Conservation (phyloP, 2,888 invertebrate genomes). For the Campopleginae sp. region DNA sequence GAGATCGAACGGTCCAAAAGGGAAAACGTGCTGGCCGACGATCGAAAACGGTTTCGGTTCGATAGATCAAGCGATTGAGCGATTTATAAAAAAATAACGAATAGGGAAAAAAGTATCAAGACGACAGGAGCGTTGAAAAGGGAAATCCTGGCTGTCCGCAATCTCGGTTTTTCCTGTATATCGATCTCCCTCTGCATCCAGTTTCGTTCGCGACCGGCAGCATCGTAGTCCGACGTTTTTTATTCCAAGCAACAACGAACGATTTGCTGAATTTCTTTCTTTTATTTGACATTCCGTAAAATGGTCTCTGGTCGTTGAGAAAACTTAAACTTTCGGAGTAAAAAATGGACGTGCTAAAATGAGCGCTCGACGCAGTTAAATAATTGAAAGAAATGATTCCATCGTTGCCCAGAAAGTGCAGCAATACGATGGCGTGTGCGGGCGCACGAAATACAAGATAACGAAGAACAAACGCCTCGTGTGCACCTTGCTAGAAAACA, state of each 20-base stretch:
- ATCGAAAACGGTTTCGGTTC: conserved; percentile 66
- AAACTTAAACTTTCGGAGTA: neutral
- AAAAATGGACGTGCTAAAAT: neutral
- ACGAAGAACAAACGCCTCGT: conserved; percentile 65
- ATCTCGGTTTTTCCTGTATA: conserved; percentile 56
- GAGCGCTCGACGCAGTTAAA: conserved; percentile 14
- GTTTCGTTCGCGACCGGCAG: conserved; percentile 19
- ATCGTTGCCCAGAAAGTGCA: conserved; percentile 45
- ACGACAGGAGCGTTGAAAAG: conserved; percentile 54
- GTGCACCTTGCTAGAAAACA: conserved; percentile 67
- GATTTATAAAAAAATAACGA: conserved; percentile 10
- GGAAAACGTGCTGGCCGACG: conserved; percentile 59
- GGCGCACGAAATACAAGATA: conserved; percentile 62
- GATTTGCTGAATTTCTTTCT: conserved; percentile 33
- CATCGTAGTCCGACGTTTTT: conserved; percentile 28
- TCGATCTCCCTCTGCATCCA: conserved; percentile 43
- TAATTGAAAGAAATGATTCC: conserved; percentile 33
- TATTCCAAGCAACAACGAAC: conserved; percentile 5
- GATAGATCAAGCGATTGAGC: conserved; percentile 61
- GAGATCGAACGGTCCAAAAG: conserved; percentile 58
- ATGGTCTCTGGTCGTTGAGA: neutral
- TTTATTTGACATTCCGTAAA: neutral
- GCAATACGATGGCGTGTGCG: conserved; percentile 56
- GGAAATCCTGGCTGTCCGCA: conserved; percentile 61
- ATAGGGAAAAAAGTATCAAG: conserved; percentile 14